These are phyloP conservation scores for Matsumurasca onukii DNA, from an alignment of 1,140 invertebrate species.

Conservation along the genomic window DNA sequence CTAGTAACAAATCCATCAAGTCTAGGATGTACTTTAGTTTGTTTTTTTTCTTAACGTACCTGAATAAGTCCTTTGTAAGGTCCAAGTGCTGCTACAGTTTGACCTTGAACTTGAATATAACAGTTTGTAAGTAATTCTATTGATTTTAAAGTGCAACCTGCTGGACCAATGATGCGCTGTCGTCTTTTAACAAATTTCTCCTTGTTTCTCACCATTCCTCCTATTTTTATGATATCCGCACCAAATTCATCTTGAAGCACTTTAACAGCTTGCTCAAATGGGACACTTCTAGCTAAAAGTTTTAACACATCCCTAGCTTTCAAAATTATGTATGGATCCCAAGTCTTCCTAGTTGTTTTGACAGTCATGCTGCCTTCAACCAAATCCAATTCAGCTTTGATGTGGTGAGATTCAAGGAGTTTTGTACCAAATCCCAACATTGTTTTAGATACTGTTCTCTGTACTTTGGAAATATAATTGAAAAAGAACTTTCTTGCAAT, in stretches of 20 bases:
- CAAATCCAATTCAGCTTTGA: constrained; percentile 92
- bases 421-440: constrained; percentile 94
- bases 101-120: constrained; percentile 96
- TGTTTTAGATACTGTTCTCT: constrained; percentile 95
- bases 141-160: constrained; percentile 96
- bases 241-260: constrained; percentile 88
- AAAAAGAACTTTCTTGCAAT: constrained; percentile 76
- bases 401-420: constrained; percentile 73
- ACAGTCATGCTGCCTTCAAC: constrained; percentile 96
- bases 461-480: constrained; percentile 86
- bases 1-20: too few species aligned
- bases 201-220: constrained; percentile 84
- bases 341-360: constrained; percentile 94
- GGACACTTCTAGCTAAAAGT: constrained; percentile 92
- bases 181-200: constrained; percentile 96
- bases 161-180: constrained; percentile 93
- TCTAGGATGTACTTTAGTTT: too few species aligned
- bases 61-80: constrained; percentile 94
- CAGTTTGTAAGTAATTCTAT: constrained; percentile 98
- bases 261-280: constrained; percentile 89
- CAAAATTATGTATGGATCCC: constrained; percentile 97
- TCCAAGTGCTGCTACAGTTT: constrained; percentile 95
- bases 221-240: constrained; percentile 98
- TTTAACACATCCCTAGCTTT: constrained; percentile 97
- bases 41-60: too few species aligned